A percentile compares a stretch with the other conserved stretches of the same genome.
Evolutionary conservation across 92 coral and sea anemone genomes (phyloP).

Genomic region (Pocillopora grandis): DNA sequence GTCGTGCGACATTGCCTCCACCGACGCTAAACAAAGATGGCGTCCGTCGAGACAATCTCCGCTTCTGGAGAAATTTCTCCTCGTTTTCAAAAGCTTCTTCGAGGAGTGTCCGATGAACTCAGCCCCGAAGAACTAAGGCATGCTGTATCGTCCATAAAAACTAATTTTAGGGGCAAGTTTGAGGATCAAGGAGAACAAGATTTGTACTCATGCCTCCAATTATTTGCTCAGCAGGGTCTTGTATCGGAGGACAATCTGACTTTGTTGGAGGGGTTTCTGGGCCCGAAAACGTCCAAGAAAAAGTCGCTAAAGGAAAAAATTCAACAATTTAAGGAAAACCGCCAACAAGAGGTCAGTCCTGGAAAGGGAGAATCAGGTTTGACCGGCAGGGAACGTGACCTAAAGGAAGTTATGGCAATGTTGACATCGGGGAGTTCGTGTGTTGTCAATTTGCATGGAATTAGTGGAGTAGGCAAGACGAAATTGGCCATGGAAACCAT

Average conservation of each 20-base stretch:
- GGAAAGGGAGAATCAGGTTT: not conserved
- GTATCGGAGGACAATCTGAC: constrained; percentile 35
- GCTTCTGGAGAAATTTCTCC: constrained; percentile 18
- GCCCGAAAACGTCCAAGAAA: constrained; percentile 15
- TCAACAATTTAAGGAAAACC: constrained; percentile 8
- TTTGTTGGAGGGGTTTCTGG: constrained; percentile 23
- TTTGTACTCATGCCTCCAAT: constrained; percentile 29
- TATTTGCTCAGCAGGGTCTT: constrained; percentile 28
- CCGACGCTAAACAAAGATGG: not conserved
- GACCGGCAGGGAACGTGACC: constrained; percentile 40
- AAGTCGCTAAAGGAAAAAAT: constrained; percentile 13
- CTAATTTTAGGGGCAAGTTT: constrained; percentile 13
- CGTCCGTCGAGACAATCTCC: not conserved
- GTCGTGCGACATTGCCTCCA: constrained; percentile 11
- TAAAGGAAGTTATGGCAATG: constrained; percentile 12
- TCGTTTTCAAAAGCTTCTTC: constrained; percentile 15
- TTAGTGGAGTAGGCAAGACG: constrained; percentile 72
- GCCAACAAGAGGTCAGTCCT: not conserved
- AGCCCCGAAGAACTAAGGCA: constrained; percentile 20
- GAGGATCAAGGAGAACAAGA: constrained; percentile 9
- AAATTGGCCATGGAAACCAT: constrained; percentile 48
- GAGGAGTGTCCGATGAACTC: not conserved
- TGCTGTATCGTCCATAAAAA: constrained; percentile 23
- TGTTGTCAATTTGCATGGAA: constrained; percentile 55
- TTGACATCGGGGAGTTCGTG: constrained; percentile 5